Base-by-base conservation (phyloP, 2,113 vertebrate species). In the Bos taurus region DNA sequence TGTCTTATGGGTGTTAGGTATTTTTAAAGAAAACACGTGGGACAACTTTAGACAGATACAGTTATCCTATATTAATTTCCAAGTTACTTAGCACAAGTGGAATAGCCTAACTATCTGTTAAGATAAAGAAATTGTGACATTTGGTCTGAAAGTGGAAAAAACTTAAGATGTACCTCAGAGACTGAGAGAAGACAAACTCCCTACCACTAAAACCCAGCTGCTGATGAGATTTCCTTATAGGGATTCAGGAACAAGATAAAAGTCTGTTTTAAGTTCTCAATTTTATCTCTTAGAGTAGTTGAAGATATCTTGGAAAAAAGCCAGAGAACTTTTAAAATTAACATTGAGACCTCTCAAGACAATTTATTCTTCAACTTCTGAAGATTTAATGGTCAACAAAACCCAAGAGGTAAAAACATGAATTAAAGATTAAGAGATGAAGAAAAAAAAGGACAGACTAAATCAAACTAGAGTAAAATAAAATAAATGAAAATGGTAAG, bases 281-380 rank as follows among this genome's bases (percentile, higher is more conserved):
- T 50, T 94, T 28, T 62, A 67, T 33, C 21, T 78, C 57, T 95
- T 85, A 82, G 52, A 26, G 33, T 96, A 88, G 59, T 94, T 82
- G 26, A 90, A 97, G 90, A 81, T 90, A 83, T 48, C 74, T 74
- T 57, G 23, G 26, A 17, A 26, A 59, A 74, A 52, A 50, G 62
- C 2, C 82, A 77, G 28, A 88, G 52, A 19, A 88, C 30, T 40
- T 92, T 64, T 88, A 64, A 52, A 87, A 88, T 90, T 92, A 92
- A 90, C 48, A 92, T 3, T 64, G 52, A 57, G 4, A n/a, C 26
- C 19, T 92, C 89, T 94, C 33, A 96, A 33, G 17, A 11, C 19
- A 97, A 97, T 90, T 91, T 93, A 78, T 88, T 96, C 15, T 95
- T 19, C 23, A 91, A 96, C 26, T 60, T 46, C 26, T 89, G 9